These are phyloP conservation scores for Pemphredon lugubris DNA, from an alignment of 2,888 invertebrate genomes.

Conservation along the genomic window DNA sequence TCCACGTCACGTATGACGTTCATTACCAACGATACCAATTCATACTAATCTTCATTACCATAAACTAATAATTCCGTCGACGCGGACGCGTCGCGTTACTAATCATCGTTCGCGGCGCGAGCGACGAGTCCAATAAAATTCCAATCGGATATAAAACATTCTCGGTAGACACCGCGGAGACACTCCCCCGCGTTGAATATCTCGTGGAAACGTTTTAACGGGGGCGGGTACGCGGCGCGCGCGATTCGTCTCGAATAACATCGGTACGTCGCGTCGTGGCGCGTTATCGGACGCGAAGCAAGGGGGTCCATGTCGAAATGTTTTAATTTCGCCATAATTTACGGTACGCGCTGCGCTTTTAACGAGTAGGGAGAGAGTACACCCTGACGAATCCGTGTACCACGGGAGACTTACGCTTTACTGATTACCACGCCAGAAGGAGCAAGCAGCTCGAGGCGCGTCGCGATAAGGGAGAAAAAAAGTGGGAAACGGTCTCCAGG, in stretches of 20 bases:
- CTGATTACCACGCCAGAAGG: conserved; percentile 63
- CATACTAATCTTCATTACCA: neutral
- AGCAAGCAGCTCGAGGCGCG: conserved; percentile 54
- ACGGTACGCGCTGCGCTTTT: too few species aligned
- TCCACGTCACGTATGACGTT: neutral
- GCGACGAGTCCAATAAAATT: neutral
- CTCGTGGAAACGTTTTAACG: too few species aligned
- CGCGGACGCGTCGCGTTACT: neutral
- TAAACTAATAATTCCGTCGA: neutral
- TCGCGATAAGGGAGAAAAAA: conserved; percentile 49
- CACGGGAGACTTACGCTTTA: conserved; percentile 66
- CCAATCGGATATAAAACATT: neutral
- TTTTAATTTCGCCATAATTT: too few species aligned
- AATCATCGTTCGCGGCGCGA: neutral
- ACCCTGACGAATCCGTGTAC: conserved; percentile 30
- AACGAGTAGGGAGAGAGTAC: too few species aligned
- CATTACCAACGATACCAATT: neutral
- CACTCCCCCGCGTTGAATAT: too few species aligned
- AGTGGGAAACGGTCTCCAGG: conserved; percentile 53
- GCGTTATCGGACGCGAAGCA: too few species aligned
- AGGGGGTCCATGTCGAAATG: too few species aligned
- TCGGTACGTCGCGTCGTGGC: too few species aligned
- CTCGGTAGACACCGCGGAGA: neutral
- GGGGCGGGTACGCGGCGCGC: too few species aligned
- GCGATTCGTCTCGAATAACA: too few species aligned